phyloP scores from a whole-genome alignment of 2,113 vertebrate genomes.

The Plectropomus leopardus region DNA sequence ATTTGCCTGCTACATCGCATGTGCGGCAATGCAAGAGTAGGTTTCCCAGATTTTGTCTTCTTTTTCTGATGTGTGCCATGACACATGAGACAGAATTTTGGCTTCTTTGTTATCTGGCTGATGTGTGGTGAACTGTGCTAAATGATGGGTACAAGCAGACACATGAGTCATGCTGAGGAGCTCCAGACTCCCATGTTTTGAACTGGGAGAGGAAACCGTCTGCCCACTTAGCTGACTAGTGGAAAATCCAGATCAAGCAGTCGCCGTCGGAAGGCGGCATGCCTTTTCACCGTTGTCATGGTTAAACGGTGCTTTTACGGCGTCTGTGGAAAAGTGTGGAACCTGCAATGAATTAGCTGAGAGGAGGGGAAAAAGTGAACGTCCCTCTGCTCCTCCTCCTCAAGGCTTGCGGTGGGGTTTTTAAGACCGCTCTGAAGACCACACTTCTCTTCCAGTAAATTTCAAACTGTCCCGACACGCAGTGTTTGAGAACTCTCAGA shows the following conservation, averaged over 20 bases:
- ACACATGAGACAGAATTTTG: neutral
- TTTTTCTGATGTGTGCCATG: neutral
- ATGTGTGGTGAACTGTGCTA: constrained; percentile 17
- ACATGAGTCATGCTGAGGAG: constrained; percentile 65
- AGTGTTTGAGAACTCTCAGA: constrained; percentile 50
- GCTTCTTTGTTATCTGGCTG: constrained; percentile 40
- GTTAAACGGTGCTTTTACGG: constrained; percentile 50
- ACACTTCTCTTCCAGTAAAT: constrained; percentile 72
- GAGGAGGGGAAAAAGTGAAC: constrained; percentile 71
- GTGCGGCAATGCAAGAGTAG: neutral
- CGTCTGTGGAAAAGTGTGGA: constrained; percentile 75
- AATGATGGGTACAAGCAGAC: constrained; percentile 35
- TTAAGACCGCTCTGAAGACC: constrained; percentile 59
- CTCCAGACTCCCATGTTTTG: constrained; percentile 64
- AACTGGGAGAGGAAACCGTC: constrained; percentile 60
- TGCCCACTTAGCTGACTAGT: constrained; percentile 62
- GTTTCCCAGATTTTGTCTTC: constrained; percentile 15
- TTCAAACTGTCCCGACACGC: constrained; percentile 41
- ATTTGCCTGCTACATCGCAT: constrained; percentile 54
- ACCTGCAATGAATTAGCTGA: constrained; percentile 76
- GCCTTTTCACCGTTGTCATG: constrained; percentile 66
- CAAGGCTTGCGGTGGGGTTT: constrained; percentile 44
- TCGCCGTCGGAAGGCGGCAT: constrained; percentile 34
- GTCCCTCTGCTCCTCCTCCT: constrained; percentile 35
- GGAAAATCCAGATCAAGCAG: constrained; percentile 79